These are phyloP conservation scores for Neolamprologus kungweensis DNA, from an alignment of 2,113 vertebrate species.

Conservation along the genomic window DNA sequence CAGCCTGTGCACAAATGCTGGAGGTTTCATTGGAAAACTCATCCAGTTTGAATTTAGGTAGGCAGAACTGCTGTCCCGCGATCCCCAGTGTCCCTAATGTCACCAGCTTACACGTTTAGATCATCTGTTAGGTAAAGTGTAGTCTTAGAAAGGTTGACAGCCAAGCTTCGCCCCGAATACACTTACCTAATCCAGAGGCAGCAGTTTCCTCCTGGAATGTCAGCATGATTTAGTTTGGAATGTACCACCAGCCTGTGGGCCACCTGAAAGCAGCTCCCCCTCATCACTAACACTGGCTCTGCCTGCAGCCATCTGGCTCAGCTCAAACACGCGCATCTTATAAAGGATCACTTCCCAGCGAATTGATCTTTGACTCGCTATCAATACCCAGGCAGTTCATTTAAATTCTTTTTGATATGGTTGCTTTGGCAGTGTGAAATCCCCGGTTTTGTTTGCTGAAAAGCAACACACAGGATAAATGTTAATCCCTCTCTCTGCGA, in stretches of 20 bases:
- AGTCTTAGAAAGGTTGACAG: neutral
- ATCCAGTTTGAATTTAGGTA: neutral
- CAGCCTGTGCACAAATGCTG: neutral
- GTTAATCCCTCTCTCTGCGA: neutral
- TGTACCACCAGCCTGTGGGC: neutral
- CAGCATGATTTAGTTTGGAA: neutral
- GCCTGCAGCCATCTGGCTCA: neutral
- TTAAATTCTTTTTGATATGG: neutral
- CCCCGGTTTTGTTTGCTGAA: constrained; percentile 6
- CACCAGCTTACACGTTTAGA: neutral
- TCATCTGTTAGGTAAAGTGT: neutral
- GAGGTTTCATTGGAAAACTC: neutral
- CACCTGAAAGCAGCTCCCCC: constrained; percentile 21
- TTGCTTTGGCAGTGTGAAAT: neutral
- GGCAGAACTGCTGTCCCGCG: neutral
- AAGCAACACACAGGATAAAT: constrained; percentile 5
- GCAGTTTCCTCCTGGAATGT: neutral
- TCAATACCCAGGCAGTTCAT: neutral
- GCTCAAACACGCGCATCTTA: neutral
- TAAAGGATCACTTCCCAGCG: neutral
- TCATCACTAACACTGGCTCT: neutral
- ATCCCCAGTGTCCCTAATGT: neutral
- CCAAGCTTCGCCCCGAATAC: neutral
- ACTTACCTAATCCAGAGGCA: neutral
- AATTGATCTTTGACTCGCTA: neutral